Base-by-base conservation (phyloP, 2,888 invertebrate species). In the Deroplatys truncata region DNA sequence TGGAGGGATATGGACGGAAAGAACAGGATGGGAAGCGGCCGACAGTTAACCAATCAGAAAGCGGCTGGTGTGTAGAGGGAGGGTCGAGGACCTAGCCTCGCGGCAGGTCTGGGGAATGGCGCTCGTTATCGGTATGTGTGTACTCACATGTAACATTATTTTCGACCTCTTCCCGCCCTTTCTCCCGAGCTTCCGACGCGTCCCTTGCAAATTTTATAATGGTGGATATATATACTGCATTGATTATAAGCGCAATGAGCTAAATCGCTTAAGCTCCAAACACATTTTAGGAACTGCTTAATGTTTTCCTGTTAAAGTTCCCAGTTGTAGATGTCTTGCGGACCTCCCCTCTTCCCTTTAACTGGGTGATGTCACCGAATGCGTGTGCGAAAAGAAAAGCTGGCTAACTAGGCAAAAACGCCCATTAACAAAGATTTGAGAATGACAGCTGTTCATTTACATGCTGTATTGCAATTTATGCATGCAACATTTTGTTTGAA, bases 61-160 rank as follows among this genome's bases (percentile, higher is more conserved):
- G 49, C 72, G 72, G 56, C 43, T 49, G 85, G 43, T 89, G 85
- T 31, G 15, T 15, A 88, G 88, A 49, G 90, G 90, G 89, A 88
- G 89, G 85, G 89, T 84, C 90, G 85, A 88, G 86, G 84, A 88
- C 86, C 88, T 90, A 91, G 91, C 91, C 91, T 91, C 90, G 90
- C 89, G 84, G 89, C 89, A 88, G 91, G 91, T 86, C 82, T 84
- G 7, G 72, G 82, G 90, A 88, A 90, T 85, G 82, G 82, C 35
- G 28, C 88, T 88, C 88, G 86, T 84, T 88, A 72, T 29, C 84
- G 49, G 56, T 72, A 84, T 49, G 86, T 89, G 43, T 82, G 84
- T 84, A 49, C 49, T 87, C 86, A 28, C 84, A 88, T 84, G 82
- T 72, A 56, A 72, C 31, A 83, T 86, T 28, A 28, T 86, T 82